Conservation (phyloP, 2,113 vertebrate species). For the Lonchura striata region DNA sequence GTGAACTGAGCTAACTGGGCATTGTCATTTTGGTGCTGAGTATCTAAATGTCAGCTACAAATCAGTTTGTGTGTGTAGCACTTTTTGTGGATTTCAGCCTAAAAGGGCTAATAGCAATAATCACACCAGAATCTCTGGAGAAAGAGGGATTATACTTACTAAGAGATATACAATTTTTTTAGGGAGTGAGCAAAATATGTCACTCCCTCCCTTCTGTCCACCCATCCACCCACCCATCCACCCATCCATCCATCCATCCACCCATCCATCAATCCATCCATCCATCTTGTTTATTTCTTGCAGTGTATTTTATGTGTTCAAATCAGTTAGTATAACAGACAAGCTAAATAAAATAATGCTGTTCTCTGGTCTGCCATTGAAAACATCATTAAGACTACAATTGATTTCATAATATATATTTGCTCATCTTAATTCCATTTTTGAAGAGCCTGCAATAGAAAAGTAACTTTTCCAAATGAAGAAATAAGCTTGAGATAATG, state of each 20-base stretch:
- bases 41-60: not conserved
- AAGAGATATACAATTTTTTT: not conserved
- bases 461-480: not conserved
- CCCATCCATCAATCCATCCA: not conserved
- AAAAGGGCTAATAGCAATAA: not conserved
- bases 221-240: not conserved
- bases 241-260: not conserved
- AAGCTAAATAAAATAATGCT: not conserved
- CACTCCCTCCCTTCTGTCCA: no score
- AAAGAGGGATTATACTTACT: not conserved
- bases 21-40: not conserved
- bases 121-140: not conserved
- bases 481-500: not conserved
- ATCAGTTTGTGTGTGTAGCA: not conserved
- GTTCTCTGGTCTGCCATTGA: not conserved
- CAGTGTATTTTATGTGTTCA: not conserved
- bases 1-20: not conserved
- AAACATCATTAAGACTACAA: not conserved
- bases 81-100: not conserved
- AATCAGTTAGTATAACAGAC: not conserved
- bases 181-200: not conserved
- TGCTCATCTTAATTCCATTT: constrained; percentile 2
- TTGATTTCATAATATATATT: not conserved
- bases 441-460: not conserved
- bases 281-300: not conserved